Conservation (phyloP, 1,140 invertebrate species). For the Dreissena polymorpha region DNA sequence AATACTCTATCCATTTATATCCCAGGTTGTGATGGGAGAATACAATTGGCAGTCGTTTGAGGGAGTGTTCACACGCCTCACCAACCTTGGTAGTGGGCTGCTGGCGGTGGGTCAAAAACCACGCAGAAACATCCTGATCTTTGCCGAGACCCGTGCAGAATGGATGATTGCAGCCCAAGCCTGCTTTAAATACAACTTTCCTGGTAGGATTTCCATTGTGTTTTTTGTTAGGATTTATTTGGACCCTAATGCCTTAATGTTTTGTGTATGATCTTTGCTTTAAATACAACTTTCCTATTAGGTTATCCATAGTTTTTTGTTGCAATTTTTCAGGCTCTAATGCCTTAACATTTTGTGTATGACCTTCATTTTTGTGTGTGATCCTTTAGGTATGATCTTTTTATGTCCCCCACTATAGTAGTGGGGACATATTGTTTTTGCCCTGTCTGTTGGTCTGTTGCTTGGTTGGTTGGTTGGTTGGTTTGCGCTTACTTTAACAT, state of each 20-base stretch:
- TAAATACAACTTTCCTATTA: conserved; percentile 93
- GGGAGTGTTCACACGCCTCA: conserved; percentile 88
- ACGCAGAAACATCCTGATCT: conserved; percentile 91
- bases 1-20: too few relatives aligned
- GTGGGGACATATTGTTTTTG: too few relatives aligned
- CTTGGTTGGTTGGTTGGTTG: too few relatives aligned
- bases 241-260: too few relatives aligned
- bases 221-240: background rate
- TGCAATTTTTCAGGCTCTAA: too few relatives aligned
- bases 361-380: conserved; percentile 87
- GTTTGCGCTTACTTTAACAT: too few relatives aligned
- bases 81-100: conserved; percentile 85
- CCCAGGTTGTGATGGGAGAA: conserved; percentile 80
- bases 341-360: too few relatives aligned
- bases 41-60: conserved; percentile 94
- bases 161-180: conserved; percentile 98
- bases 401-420: too few relatives aligned
- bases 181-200: conserved; percentile 95
- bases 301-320: conserved; percentile 47
- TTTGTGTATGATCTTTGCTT: conserved; percentile 83
- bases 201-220: conserved; percentile 81
- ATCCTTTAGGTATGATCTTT: too few relatives aligned
- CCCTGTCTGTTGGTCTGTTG: too few relatives aligned
- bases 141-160: conserved; percentile 97
- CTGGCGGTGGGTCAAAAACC: conserved; percentile 82